Conservation (phyloP, 1,140 invertebrate genomes). For the Tribolium madens region DNA sequence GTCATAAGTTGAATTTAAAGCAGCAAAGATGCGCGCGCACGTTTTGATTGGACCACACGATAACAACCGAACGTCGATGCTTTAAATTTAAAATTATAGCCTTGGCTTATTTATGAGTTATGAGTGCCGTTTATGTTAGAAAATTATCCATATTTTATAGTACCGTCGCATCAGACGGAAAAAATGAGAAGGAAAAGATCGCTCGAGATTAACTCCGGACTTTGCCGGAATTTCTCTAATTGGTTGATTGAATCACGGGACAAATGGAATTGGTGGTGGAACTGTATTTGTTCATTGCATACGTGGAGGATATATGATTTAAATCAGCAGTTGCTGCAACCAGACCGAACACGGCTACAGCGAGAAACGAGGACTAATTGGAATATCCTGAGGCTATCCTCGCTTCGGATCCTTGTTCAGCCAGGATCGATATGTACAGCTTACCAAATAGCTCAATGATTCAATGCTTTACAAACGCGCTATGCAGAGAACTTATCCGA, state of each 20-base stretch:
- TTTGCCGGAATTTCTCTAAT: not conserved
- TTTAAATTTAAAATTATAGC: conserved; percentile 51
- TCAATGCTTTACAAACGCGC: conserved; percentile 11
- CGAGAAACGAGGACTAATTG: conserved; percentile 50
- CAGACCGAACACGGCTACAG: conserved; percentile 42
- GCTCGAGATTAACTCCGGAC: not conserved
- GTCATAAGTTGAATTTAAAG: conserved; percentile 46
- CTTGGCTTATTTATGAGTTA: conserved; percentile 47
- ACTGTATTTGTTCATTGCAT: conserved; percentile 1
- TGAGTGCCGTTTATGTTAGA: conserved; percentile 47
- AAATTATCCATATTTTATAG: conserved; percentile 49
- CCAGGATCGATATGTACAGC: conserved; percentile 38
- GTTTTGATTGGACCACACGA: conserved; percentile 48
- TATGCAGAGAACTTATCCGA: not conserved
- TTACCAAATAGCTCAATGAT: conserved; percentile 38
- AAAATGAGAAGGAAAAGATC: conserved; percentile 3
- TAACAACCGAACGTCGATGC: conserved; percentile 44
- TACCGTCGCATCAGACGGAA: conserved; percentile 27
- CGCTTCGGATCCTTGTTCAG: conserved; percentile 47
- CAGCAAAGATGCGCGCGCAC: conserved; percentile 42
- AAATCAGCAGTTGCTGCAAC: conserved; percentile 40
- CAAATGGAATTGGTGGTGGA: conserved; percentile 18
- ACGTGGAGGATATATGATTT: conserved; percentile 31
- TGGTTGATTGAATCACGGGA: conserved; percentile 27
- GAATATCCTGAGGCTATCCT: conserved; percentile 47